Percentiles rank a stretch among this genome's conserved stretches.
phyloP scores from a whole-genome alignment of 2,888 invertebrate genomes.

The Ephialtes manifestator region DNA sequence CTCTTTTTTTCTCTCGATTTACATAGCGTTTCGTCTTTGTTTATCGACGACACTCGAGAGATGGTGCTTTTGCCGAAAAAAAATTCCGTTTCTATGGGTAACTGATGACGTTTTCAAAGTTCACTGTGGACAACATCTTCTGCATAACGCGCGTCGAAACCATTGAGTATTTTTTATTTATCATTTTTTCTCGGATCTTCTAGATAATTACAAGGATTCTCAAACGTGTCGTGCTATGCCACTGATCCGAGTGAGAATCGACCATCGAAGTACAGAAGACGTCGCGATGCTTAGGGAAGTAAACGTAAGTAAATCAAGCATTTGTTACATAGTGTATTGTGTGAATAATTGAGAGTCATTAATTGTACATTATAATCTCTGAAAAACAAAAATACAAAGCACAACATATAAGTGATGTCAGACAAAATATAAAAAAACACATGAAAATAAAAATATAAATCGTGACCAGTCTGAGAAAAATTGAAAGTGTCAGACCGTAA shows the following conservation, averaged over 20 bases:
- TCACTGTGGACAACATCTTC: neutral
- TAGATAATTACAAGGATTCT: neutral
- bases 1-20: constrained; percentile 12
- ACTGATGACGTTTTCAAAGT: constrained; percentile 40
- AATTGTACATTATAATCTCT: neutral
- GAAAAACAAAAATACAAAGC: too few species aligned
- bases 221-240: constrained; percentile 24
- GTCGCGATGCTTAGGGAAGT: constrained; percentile 37
- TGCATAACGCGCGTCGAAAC: constrained; percentile 5
- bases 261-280: constrained; percentile 30
- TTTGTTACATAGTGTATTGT: neutral
- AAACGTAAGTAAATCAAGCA: constrained; percentile 46
- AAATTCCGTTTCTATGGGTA: constrained; percentile 47
- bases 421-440: neutral
- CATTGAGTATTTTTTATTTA: neutral
- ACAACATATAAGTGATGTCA: neutral
- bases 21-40: constrained; percentile 6
- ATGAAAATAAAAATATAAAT: neutral
- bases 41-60: neutral
- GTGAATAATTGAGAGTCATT: neutral
- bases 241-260: constrained; percentile 51
- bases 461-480: too few species aligned
- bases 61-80: constrained; percentile 18
- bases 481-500: neutral
- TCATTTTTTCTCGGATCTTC: neutral